Evolutionary conservation across 2,888 invertebrate genomes (phyloP).

Genomic region (Ophion ventricosus): DNA sequence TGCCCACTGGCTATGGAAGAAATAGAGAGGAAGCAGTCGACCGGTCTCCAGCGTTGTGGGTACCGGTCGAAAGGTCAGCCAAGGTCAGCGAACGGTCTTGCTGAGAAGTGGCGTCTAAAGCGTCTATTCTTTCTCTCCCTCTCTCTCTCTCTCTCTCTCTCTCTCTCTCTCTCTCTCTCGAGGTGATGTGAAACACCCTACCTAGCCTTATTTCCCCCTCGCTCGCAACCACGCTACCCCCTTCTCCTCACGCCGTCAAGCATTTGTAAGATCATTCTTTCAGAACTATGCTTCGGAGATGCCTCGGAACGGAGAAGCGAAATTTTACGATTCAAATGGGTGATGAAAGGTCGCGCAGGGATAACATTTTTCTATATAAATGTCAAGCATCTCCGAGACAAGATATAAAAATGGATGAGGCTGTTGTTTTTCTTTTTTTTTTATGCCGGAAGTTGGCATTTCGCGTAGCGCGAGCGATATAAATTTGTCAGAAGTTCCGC

Average conservation of each 20-base stretch:
- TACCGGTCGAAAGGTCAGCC: constrained; percentile 70
- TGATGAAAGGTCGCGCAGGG: constrained; percentile 11
- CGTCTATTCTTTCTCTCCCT: constrained; percentile 25
- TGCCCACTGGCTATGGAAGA: constrained; percentile 36
- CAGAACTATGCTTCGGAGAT: constrained; percentile 32
- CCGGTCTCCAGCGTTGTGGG: constrained; percentile 53
- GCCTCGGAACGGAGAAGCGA: constrained; percentile 2
- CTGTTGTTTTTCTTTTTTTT: background rate
- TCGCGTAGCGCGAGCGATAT: background rate
- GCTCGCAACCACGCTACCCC: background rate
- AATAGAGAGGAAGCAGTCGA: constrained; percentile 48
- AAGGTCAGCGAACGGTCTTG: constrained; percentile 70
- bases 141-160: constrained; percentile 24
- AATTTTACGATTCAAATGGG: constrained; percentile 38
- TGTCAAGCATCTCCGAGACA: constrained; percentile 21
- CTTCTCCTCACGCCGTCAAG: constrained; percentile 23
- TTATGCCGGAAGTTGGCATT: background rate
- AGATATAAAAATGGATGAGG: background rate
- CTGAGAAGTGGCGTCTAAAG: constrained; percentile 57
- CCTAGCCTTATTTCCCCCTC: constrained; percentile 34
- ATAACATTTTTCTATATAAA: constrained; percentile 6
- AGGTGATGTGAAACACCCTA: constrained; percentile 48
- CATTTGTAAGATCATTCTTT: constrained; percentile 40
- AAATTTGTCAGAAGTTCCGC: background rate
- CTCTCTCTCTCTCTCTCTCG: constrained; percentile 25